Evolutionary conservation across 1,140 invertebrate species (phyloP), one percentile per base, ranked within the genome.

Genomic region (Lepidostoma basale): DNA sequence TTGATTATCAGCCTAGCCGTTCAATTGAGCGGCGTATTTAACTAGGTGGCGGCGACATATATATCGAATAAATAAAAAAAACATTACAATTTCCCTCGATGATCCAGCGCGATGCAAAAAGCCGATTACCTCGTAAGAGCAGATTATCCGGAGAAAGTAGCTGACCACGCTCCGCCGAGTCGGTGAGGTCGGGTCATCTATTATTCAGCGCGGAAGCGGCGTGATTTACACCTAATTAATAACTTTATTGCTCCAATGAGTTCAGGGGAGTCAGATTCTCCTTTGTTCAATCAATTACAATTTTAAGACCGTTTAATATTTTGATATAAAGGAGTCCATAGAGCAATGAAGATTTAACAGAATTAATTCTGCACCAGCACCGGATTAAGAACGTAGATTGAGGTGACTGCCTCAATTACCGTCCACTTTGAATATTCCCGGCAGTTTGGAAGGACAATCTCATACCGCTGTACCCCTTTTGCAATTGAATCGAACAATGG

Each of bases 281-380:
- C 23, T 10, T 49, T 25, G 23, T 56, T 56, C 25, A 18, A 56
- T 56, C 49, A 33, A 33, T 56, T 56, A 56, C 33, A 30, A 12
- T 56, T 56, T 56, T 56, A 56, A 56, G 14, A 56, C 26, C 49
- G 18, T 18, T 56, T 56, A 56, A 56, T 56, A 56, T 56, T 56
- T 56, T 56, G 18, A 28, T 47, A 23, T 20, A 47, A 47, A 47
- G 23, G 45, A 25, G n/a, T n/a, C 16, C 28, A 9, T 3, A 10
- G 25, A n/a, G 14, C 14, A 5, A 28, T 56, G 33, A 56, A n/a
- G 49, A 33, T 56, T 56, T 56, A 30, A 10, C 14, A 9, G 28
- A 18, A 30, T 18, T 36, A 33, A 56, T 28, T 56, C 49, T 30
- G 49, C 49, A 16, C 3, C 5, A 16, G 49, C 14, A n/a, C 28